Evolutionary conservation across 2,797 vertebrate species (phyloP).

Genomic region (Liasis olivaceus): DNA sequence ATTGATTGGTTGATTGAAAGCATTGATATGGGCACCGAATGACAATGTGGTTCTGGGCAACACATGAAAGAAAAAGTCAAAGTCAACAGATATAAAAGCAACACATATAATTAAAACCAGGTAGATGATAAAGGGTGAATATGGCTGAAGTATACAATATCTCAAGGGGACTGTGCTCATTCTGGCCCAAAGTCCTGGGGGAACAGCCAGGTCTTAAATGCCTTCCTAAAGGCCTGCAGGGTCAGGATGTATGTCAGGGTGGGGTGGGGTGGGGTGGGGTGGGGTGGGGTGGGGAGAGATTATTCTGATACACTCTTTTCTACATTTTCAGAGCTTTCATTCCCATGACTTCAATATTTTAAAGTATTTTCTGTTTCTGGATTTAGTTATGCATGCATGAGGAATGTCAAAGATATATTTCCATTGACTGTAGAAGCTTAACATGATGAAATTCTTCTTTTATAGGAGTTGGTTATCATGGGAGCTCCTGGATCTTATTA

Average conservation of each 20-base stretch:
- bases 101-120: not conserved
- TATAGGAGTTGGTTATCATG: constrained; percentile 95
- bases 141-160: not conserved
- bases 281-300: not conserved
- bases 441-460: constrained; percentile 24
- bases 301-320: not conserved
- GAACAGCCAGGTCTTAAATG: not conserved
- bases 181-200: not conserved
- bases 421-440: not conserved
- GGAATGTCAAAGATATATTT: not conserved
- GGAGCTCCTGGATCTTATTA: constrained; percentile 97
- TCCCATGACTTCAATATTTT: not conserved
- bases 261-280: not conserved
- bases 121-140: not conserved
- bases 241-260: not conserved
- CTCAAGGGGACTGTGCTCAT: not conserved
- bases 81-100: not conserved
- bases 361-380: not conserved
- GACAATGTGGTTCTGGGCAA: no score
- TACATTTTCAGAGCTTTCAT: not conserved
- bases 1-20: not conserved
- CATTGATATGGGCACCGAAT: no score
- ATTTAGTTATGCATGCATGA: not conserved
- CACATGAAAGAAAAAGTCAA: not conserved
- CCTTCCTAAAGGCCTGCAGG: not conserved